Percentiles rank a stretch among this genome's conserved stretches.
phyloP scores from a whole-genome alignment of 2,113 vertebrate species.

The Periophthalmodon schlosseri region DNA sequence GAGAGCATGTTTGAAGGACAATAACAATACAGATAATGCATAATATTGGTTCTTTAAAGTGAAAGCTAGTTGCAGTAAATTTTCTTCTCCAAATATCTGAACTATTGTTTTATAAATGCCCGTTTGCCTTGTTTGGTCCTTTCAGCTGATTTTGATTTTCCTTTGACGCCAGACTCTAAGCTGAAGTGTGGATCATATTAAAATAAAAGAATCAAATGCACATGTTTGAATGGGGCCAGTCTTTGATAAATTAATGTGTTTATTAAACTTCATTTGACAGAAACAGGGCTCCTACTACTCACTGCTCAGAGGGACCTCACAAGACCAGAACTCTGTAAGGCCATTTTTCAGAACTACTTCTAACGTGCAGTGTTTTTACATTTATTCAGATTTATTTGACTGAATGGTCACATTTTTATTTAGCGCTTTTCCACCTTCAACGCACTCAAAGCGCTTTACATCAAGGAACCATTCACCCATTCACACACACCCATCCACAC shows the following conservation, averaged over 20 bases:
- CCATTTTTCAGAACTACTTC: not conserved
- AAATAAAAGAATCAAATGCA: not conserved
- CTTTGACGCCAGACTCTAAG: not conserved
- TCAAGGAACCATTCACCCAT: too few species aligned
- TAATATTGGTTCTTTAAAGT: too few species aligned
- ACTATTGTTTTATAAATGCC: not conserved
- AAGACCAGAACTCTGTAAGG: not conserved
- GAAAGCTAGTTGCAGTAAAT: too few species aligned
- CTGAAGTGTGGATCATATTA: not conserved
- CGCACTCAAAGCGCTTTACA: too few species aligned
- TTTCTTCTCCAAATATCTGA: not conserved
- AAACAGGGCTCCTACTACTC: not conserved
- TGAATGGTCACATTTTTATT: too few species aligned
- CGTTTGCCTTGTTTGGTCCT: not conserved
- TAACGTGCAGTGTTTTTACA: not conserved
- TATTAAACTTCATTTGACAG: not conserved
- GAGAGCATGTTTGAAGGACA: too few species aligned
- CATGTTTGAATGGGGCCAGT: not conserved
- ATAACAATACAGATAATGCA: too few species aligned
- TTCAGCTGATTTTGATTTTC: not conserved
- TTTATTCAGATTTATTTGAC: too few species aligned
- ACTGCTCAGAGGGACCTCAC: not conserved
- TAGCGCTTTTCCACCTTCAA: too few species aligned
- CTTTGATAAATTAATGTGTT: conserved; percentile 1
- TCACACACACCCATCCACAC: too few species aligned